Evolutionary conservation across 2,888 invertebrate genomes (phyloP).

Genomic region (Tetrapedia diversipes): DNA sequence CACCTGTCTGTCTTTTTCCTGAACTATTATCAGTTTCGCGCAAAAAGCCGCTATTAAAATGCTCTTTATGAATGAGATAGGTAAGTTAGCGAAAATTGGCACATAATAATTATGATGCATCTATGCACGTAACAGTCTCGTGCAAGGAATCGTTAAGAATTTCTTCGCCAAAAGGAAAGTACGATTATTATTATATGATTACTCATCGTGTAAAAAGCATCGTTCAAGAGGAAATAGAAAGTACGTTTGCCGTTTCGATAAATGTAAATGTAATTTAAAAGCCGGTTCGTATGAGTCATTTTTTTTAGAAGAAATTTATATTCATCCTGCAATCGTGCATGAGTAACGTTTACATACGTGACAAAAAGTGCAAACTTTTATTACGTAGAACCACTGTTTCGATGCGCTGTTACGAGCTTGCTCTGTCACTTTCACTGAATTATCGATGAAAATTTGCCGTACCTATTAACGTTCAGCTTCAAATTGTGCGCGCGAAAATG

Average conservation of each 20-base stretch:
- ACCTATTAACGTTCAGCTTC: not conserved
- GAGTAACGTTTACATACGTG: not conserved
- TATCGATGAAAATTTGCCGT: slow-evolving; percentile 7
- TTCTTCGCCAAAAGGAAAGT: slow-evolving; percentile 26
- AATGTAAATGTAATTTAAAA: not conserved
- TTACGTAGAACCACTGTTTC: not conserved
- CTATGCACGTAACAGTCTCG: not conserved
- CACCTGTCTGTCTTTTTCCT: not conserved
- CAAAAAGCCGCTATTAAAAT: not conserved
- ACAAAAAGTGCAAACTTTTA: not conserved
- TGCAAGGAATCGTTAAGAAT: not conserved
- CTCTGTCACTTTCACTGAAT: slow-evolving; percentile 27
- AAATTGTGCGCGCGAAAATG: slow-evolving; percentile 2
- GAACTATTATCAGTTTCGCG: not conserved
- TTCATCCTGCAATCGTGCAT: not conserved
- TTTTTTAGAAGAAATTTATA: not conserved
- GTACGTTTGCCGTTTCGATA: not conserved
- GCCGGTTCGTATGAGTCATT: not conserved
- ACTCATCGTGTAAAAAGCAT: not conserved
- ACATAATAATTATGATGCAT: not conserved
- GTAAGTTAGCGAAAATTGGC: not conserved
- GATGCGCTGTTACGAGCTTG: not conserved
- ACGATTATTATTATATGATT: slow-evolving; percentile 20
- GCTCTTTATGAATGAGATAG: not conserved
- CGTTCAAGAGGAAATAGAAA: slow-evolving; percentile 14